These are phyloP conservation scores for Agrotis ipsilon DNA, from an alignment of 2,888 invertebrate species.

Conservation along the genomic window DNA sequence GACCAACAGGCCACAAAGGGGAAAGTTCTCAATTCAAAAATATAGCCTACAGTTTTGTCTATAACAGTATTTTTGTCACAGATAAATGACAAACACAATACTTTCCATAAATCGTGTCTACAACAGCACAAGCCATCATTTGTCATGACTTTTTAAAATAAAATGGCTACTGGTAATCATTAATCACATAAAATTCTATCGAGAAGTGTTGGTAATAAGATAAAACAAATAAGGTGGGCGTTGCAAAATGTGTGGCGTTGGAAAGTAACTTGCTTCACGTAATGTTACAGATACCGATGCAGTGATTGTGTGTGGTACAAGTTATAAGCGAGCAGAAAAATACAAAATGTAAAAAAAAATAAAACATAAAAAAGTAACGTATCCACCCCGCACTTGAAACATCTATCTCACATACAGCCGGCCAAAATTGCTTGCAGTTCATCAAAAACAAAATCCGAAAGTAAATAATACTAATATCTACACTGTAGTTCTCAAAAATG, in stretches of 20 bases:
- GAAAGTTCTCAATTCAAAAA: no score
- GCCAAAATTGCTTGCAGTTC: no score
- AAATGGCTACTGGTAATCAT: slow-evolving; percentile 23
- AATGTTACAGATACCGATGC: slow-evolving; percentile 71
- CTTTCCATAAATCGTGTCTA: slow-evolving; percentile 19
- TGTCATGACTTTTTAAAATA: slow-evolving; percentile 23
- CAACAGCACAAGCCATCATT: slow-evolving; percentile 15
- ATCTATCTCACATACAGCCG: no score
- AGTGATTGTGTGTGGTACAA: slow-evolving; percentile 60
- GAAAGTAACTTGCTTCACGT: slow-evolving; percentile 76
- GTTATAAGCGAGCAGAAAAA: neutral
- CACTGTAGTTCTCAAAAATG: no score
- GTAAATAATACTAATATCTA: no score
- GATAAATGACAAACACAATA: slow-evolving; percentile 15
- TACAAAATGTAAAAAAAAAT: no score
- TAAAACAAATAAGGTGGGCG: slow-evolving; percentile 59
- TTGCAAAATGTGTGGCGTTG: slow-evolving; percentile 79
- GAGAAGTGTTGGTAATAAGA: slow-evolving; percentile 47
- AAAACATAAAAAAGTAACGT: no score
- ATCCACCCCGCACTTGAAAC: no score
- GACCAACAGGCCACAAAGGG: no score
- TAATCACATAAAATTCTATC: slow-evolving; percentile 40
- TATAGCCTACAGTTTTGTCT: no score
- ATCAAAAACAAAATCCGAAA: no score
- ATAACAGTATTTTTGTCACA: slow-evolving; percentile 1